Evolutionary conservation across 2,113 vertebrate species (phyloP).

Genomic region (Nothoprocta pentlandii): DNA sequence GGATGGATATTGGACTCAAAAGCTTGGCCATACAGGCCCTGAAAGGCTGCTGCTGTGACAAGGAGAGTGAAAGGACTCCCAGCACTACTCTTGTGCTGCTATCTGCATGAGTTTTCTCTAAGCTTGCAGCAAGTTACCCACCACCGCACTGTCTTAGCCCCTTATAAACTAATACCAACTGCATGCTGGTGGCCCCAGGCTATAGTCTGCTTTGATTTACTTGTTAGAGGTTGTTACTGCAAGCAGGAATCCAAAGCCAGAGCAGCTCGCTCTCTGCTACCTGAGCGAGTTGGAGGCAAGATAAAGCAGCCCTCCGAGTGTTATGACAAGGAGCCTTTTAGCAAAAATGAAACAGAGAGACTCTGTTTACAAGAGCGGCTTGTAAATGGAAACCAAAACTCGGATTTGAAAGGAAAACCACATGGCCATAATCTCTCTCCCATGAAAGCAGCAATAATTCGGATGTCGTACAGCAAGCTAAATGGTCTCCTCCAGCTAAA

Average conservation of each 20-base stretch:
- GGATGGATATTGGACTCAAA: background rate
- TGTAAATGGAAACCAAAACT: constrained; percentile 64
- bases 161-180: background rate
- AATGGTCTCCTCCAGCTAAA: constrained; percentile 46
- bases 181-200: background rate
- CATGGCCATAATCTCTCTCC: constrained; percentile 56
- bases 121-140: accelerated
- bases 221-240: background rate
- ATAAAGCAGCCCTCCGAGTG: constrained; percentile 40
- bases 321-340: constrained; percentile 70
- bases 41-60: background rate
- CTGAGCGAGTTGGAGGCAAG: constrained; percentile 13
- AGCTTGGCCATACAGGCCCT: background rate
- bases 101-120: background rate
- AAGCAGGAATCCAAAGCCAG: background rate
- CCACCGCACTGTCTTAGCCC: accelerated
- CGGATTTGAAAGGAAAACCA: constrained; percentile 55
- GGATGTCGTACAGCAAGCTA: background rate
- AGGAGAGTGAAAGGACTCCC: background rate
- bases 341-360: constrained; percentile 50
- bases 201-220: background rate
- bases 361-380: constrained; percentile 55
- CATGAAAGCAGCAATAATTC: constrained; percentile 54
- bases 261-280: constrained; percentile 11
- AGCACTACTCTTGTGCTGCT: background rate